phyloP scores from a whole-genome alignment of 92 coral and sea anemone species.

The Virgularia gustaviana region DNA sequence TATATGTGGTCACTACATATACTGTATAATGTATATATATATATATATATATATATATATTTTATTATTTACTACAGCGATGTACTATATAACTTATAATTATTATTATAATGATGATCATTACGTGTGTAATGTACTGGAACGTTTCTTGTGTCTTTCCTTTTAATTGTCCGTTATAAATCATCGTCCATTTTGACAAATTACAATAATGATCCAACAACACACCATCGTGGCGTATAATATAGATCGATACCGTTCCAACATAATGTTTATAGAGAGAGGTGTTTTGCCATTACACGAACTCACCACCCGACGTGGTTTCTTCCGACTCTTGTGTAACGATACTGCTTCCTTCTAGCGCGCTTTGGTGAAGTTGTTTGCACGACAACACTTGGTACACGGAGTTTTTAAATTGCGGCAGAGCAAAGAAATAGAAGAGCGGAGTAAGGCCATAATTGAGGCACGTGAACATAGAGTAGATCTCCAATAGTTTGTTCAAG shows the following conservation, averaged over 20 bases:
- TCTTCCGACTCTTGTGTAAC: conserved; percentile 8
- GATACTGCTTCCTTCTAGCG: not conserved
- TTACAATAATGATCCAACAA: no score
- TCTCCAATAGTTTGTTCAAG: conserved; percentile 4
- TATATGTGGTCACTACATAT: no score
- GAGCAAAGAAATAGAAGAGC: conserved; percentile 6
- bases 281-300: conserved; percentile 3
- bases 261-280: not conserved
- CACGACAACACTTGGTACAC: conserved; percentile 8
- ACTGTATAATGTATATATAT: no score
- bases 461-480: conserved; percentile 34
- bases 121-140: no score
- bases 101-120: no score
- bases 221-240: not conserved
- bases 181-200: no score
- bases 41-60: no score
- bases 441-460: conserved; percentile 31
- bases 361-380: not conserved
- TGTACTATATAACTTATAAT: no score
- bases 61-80: no score
- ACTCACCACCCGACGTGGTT: conserved; percentile 11
- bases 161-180: no score
- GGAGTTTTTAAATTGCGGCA: conserved; percentile 15
- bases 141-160: no score
- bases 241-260: not conserved